Evolutionary conservation across 2,113 vertebrate genomes (phyloP).

Genomic region (Coturnix japonica): DNA sequence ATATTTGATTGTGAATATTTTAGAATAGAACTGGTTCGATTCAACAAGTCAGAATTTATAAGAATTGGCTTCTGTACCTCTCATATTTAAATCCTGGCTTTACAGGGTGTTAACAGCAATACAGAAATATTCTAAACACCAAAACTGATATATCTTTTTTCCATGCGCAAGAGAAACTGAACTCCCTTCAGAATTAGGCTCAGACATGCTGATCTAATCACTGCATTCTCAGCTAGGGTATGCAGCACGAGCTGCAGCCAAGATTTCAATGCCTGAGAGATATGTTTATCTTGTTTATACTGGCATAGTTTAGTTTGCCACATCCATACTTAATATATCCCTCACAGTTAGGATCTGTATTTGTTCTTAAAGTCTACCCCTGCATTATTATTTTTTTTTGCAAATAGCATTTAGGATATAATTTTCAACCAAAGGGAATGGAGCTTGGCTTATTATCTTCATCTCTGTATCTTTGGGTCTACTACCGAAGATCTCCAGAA

Average conservation of each 20-base stretch:
- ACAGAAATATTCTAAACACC: slow-evolving; percentile 7
- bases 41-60: neutral
- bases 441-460: neutral
- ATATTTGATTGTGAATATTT: neutral
- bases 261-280: slow-evolving; percentile 19
- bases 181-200: slow-evolving; percentile 9
- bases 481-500: neutral
- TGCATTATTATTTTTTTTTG: neutral
- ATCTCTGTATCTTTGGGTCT: neutral
- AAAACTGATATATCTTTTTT: neutral
- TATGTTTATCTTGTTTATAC: slow-evolving; percentile 36
- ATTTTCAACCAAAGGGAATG: neutral
- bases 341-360: neutral
- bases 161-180: neutral
- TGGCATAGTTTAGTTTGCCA: neutral
- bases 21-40: neutral
- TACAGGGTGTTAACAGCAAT: neutral
- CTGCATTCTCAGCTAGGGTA: slow-evolving; percentile 58
- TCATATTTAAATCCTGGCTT: neutral
- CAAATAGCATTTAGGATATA: neutral
- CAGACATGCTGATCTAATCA: slow-evolving; percentile 3
- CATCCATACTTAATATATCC: slow-evolving; percentile 22
- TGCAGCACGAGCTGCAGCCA: slow-evolving; percentile 25
- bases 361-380: neutral
- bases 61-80: neutral